These are phyloP conservation scores for Dipodomys stephensi DNA, from an alignment of 2,113 vertebrate species.

Conservation along the genomic window DNA sequence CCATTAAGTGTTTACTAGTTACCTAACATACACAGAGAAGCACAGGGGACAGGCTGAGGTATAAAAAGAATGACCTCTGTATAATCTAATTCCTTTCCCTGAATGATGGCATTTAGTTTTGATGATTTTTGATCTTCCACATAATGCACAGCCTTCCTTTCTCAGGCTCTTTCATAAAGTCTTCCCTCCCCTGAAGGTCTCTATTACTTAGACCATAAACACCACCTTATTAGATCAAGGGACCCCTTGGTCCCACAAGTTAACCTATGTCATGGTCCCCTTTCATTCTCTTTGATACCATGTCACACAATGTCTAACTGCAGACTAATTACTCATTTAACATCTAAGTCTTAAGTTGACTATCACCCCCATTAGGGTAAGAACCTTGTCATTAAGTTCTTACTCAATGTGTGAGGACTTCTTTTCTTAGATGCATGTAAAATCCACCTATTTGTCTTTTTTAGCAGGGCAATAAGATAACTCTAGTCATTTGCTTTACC, in stretches of 20 bases:
- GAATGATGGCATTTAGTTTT: not conserved
- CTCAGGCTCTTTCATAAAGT: rapidly evolving
- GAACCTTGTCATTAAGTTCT: not conserved
- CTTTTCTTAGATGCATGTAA: constrained; percentile 31
- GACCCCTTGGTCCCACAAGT: not conserved
- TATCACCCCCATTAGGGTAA: not conserved
- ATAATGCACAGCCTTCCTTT: rapidly evolving
- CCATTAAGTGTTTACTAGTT: not conserved
- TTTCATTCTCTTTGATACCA: not conserved
- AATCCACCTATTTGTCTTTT: not conserved
- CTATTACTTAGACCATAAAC: not conserved
- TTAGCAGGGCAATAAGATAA: not conserved
- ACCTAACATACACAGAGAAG: not conserved
- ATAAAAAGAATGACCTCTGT: not conserved
- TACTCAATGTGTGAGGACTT: not conserved
- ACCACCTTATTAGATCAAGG: not conserved
- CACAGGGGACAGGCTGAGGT: not conserved
- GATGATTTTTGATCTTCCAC: not conserved
- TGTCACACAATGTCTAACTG: not conserved
- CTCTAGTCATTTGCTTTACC: not conserved
- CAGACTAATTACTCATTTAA: not conserved
- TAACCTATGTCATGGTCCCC: not conserved
- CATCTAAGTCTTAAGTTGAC: not conserved
- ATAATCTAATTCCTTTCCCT: not conserved
- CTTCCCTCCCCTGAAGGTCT: not conserved